phyloP scores from a whole-genome alignment of 2,113 vertebrate genomes.

The Falco punctatus region DNA sequence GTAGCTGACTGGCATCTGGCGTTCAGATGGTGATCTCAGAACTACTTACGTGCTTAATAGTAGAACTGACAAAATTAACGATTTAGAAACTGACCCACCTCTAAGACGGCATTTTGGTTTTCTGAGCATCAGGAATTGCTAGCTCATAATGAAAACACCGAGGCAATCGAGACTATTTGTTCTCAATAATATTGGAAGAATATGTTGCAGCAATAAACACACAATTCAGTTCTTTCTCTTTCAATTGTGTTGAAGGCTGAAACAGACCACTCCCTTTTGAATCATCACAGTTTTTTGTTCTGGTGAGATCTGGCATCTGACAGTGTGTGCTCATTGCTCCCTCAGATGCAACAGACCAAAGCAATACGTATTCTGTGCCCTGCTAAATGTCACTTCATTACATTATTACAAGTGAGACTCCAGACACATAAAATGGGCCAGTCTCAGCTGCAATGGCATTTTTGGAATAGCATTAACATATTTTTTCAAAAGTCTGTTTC shows the following conservation, averaged over 20 bases:
- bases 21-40: too few species aligned
- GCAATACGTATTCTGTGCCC: background rate
- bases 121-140: background rate
- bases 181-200: background rate
- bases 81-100: background rate
- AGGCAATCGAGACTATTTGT: background rate
- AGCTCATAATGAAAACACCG: background rate
- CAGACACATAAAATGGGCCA: background rate
- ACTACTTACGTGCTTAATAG: background rate
- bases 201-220: too few species aligned
- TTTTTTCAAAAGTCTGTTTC: background rate
- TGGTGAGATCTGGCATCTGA: background rate
- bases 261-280: background rate
- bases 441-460: background rate
- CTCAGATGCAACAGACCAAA: background rate
- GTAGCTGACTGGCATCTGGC: background rate
- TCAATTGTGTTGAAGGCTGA: background rate
- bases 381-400: constrained; percentile 41
- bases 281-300: background rate
- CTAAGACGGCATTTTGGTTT: background rate
- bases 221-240: background rate
- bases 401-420: constrained; percentile 32
- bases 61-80: background rate
- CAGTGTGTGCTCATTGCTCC: background rate
- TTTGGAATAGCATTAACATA: background rate